Conservation (phyloP, 2,797 vertebrate species). For the Acrossocheilus fasciatus region DNA sequence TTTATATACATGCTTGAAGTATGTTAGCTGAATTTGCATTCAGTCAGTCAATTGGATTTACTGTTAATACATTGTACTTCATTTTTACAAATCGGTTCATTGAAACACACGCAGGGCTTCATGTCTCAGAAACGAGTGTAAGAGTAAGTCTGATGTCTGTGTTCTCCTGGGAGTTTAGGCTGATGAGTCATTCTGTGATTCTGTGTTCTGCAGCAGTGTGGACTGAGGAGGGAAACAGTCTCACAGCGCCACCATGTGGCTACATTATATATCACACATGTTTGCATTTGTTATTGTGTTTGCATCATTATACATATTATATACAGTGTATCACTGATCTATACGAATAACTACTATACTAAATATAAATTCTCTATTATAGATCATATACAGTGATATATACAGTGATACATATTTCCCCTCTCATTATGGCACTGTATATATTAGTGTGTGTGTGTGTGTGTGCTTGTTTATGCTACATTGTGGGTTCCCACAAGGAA, state of each 20-base stretch:
- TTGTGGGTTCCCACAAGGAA: too few species aligned
- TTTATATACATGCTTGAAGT: not conserved
- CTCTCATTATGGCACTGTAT: not conserved
- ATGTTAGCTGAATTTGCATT: not conserved
- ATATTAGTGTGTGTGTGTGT: too few species aligned
- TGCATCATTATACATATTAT: not conserved
- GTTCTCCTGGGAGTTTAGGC: slow-evolving; percentile 37
- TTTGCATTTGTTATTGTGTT: not conserved
- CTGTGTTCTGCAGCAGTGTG: slow-evolving; percentile 28
- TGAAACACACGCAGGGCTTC: not conserved
- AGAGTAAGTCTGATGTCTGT: slow-evolving; percentile 33
- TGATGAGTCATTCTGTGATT: slow-evolving; percentile 58
- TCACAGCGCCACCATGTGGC: slow-evolving; percentile 52
- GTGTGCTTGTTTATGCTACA: too few species aligned
- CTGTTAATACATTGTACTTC: not conserved
- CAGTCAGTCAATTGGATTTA: not conserved
- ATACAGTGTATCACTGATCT: too few species aligned
- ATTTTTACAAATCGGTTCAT: not conserved
- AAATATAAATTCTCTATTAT: too few species aligned
- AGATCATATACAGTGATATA: too few species aligned
- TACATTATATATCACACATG: not conserved
- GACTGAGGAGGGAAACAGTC: not conserved
- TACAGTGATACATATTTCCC: too few species aligned
- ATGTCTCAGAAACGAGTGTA: not conserved
- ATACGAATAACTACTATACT: too few species aligned